These are phyloP conservation scores for Globia sparganii DNA, from an alignment of 2,888 invertebrate genomes.

Conservation along the genomic window DNA sequence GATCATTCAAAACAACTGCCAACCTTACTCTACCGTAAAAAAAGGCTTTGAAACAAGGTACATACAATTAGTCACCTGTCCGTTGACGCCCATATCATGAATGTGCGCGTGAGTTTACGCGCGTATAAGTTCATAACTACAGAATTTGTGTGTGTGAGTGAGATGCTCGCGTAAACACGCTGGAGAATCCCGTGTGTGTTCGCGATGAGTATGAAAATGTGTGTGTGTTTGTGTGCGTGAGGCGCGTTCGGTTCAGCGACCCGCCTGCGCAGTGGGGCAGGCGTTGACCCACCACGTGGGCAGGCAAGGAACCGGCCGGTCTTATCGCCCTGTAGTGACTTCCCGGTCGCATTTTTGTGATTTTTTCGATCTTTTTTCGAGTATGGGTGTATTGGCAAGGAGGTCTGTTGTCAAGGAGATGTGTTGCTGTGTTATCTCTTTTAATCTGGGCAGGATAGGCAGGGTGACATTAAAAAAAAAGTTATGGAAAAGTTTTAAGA, in stretches of 20 bases:
- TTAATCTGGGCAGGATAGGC: neutral
- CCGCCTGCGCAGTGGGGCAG: constrained; percentile 87
- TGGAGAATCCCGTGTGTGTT: constrained; percentile 54
- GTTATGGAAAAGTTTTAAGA: neutral
- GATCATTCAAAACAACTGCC: constrained; percentile 46
- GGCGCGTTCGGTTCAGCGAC: constrained; percentile 81
- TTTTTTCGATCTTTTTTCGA: constrained; percentile 48
- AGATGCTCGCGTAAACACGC: constrained; percentile 40
- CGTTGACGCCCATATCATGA: constrained; percentile 59
- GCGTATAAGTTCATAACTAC: constrained; percentile 43
- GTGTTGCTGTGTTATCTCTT: neutral
- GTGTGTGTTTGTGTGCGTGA: constrained; percentile 63
- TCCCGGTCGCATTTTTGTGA: constrained; percentile 74
- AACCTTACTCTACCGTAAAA: constrained; percentile 61
- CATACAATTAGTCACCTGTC: constrained; percentile 82
- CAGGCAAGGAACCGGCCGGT: constrained; percentile 73
- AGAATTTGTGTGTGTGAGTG: constrained; percentile 46
- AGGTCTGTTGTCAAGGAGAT: constrained; percentile 4
- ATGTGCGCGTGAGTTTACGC: constrained; percentile 66
- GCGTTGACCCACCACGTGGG: constrained; percentile 89
- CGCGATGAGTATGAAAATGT: constrained; percentile 57
- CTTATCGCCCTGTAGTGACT: constrained; percentile 76
- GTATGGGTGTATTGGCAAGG: constrained; percentile 29
- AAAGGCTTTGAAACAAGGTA: constrained; percentile 65
- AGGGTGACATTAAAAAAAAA: neutral